phyloP scores from a whole-genome alignment of 1,140 invertebrate species.

The Lamellibrachia luymesi region DNA sequence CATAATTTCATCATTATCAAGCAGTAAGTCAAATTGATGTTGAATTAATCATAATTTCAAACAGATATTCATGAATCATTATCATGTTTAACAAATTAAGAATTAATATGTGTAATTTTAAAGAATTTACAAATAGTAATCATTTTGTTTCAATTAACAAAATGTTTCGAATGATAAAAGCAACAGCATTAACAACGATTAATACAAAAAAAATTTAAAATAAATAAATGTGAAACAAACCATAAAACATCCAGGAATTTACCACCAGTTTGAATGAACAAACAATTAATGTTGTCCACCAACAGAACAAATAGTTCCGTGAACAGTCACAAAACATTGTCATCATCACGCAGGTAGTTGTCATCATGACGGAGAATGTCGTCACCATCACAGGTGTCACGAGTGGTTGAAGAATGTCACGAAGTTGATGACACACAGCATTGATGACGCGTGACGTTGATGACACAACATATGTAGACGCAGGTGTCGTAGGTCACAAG shows the following conservation, averaged over 20 bases:
- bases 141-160: too few relatives aligned
- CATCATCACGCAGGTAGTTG: background rate
- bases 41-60: too few relatives aligned
- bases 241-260: constrained; percentile 1
- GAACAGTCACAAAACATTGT: background rate
- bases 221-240: background rate
- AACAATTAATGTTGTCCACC: background rate
- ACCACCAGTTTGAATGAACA: background rate
- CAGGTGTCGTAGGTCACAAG: background rate
- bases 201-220: background rate
- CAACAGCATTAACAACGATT: too few relatives aligned
- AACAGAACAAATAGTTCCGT: background rate
- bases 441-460: background rate
- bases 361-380: background rate
- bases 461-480: background rate
- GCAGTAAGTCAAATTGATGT: too few relatives aligned
- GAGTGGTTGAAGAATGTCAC: background rate
- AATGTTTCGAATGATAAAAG: too few relatives aligned
- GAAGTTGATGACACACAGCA: background rate
- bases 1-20: too few relatives aligned
- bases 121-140: too few relatives aligned
- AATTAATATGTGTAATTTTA: too few relatives aligned
- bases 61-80: too few relatives aligned
- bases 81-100: too few relatives aligned
- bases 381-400: background rate